Evolutionary conservation across 2,888 invertebrate genomes (phyloP).

Genomic region (Digitonthophagus gazella): DNA sequence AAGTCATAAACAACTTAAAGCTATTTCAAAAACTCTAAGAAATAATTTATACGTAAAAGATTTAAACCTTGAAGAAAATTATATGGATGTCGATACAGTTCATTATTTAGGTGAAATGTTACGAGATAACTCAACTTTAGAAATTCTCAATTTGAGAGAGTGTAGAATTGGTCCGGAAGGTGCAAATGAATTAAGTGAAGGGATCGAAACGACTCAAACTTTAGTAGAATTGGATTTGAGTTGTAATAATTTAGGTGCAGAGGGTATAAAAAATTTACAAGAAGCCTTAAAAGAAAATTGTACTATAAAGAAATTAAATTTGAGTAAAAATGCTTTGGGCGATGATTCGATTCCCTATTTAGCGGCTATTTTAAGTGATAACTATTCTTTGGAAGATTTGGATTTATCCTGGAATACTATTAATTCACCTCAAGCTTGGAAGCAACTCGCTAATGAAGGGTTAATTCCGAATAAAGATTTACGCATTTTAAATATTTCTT

Average conservation of each 20-base stretch:
- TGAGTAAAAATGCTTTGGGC: constrained; percentile 55
- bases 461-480: constrained; percentile 44
- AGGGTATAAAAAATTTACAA: constrained; percentile 47
- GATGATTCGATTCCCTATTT: constrained; percentile 48
- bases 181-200: constrained; percentile 44
- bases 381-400: constrained; percentile 50
- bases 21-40: constrained; percentile 45
- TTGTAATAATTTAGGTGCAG: constrained; percentile 51
- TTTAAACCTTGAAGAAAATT: constrained; percentile 50
- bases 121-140: constrained; percentile 44
- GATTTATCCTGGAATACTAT: constrained; percentile 58
- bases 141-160: constrained; percentile 45
- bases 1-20: constrained; percentile 43
- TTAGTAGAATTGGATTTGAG: constrained; percentile 50
- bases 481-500: constrained; percentile 49
- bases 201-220: constrained; percentile 42
- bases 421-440: constrained; percentile 46
- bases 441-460: constrained; percentile 44
- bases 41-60: constrained; percentile 44
- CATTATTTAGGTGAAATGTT: constrained; percentile 48
- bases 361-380: constrained; percentile 47
- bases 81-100: constrained; percentile 46
- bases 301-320: constrained; percentile 48
- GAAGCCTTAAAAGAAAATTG: constrained; percentile 44
- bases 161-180: constrained; percentile 52